Evolutionary conservation across 2,888 invertebrate genomes (phyloP), one percentile per base, ranked within the genome.

Genomic region (Erannis defoliaria): DNA sequence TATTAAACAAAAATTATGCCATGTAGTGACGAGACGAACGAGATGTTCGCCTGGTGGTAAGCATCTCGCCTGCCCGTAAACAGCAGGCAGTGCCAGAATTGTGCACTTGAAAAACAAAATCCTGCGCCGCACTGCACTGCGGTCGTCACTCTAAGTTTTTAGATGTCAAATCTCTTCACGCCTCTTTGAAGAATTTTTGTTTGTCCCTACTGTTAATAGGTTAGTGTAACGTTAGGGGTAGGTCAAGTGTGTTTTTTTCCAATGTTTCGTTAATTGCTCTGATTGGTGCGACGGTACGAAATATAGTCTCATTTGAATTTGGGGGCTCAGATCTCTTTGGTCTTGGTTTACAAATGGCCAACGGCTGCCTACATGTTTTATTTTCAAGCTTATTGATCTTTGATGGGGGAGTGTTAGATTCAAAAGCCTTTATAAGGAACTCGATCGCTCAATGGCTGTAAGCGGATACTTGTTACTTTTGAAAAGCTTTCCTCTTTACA

Each of bases 201-300:
- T n/a, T n/a, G n/a, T n/a, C n/a, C 40, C 26, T 51, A 40, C 23
- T n/a, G 18, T 21, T 42, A 12, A 38, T 38, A n/a, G n/a, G n/a
- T n/a, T n/a, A n/a, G 38, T 46, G 8, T 74, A 65, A 76, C 75
- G 69, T 72, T 69, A 26, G 70, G 62, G 67, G 75, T 70, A 71
- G 74, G 74, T 69, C 68, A 74, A 72, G 5, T 29, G 31, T n/a
- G 51, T n/a, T 82, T 86, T 88, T 80, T 79, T 75, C 81, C 84
- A 84, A 81, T 81, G 82, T 83, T 77, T 84, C 75, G 26, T 26
- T 88, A 89, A 88, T 88, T 88, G 88, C 84, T 84, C 79, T 86
- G 89, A 89, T 89, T 88, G 89, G 86, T 85, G 82, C 85, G 82
- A 81, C 77, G 80, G 81, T 77, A 78, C 76, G 82, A 81, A 85